Evolutionary conservation across 2,113 vertebrate genomes (phyloP).

Genomic region (Centropristis striata): DNA sequence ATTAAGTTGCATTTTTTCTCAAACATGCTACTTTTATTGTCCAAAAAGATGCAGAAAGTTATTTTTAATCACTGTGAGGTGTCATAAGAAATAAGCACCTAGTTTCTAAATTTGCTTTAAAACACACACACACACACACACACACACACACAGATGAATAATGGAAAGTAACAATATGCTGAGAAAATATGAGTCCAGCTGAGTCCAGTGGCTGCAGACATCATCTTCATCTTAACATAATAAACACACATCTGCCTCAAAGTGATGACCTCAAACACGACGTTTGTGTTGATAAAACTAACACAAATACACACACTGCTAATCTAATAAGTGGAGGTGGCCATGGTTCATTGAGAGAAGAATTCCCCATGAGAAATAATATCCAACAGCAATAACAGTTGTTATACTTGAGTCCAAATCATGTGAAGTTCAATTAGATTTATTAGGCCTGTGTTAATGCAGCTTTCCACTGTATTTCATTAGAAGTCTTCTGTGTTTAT

Average conservation of each 20-base stretch:
- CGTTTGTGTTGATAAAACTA: slow-evolving; percentile 28
- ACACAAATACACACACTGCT: slow-evolving; percentile 22
- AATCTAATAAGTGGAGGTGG: slow-evolving; percentile 28
- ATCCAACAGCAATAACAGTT: slow-evolving; percentile 19
- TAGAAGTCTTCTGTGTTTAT: slow-evolving; percentile 46
- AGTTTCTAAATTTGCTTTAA: neutral
- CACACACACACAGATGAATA: neutral
- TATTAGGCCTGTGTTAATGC: neutral
- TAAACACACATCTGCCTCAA: slow-evolving; percentile 33
- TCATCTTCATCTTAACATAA: slow-evolving; percentile 16
- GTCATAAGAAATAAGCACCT: slow-evolving; percentile 10
- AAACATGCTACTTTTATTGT: neutral
- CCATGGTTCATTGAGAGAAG: neutral
- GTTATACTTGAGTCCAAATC: slow-evolving; percentile 14
- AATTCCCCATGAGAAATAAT: slow-evolving; percentile 7
- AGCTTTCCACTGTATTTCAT: slow-evolving; percentile 10
- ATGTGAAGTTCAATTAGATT: slow-evolving; percentile 3
- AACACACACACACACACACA: neutral
- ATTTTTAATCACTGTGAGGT: neutral
- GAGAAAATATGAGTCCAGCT: neutral
- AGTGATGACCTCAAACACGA: slow-evolving; percentile 15
- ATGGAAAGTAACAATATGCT: neutral
- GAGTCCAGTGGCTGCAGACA: neutral
- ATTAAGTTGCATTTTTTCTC: neutral
- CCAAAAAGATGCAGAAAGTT: too few species aligned